These are phyloP conservation scores for Poecilia latipinna DNA, from an alignment of 2,113 vertebrate species.

Conservation along the genomic window DNA sequence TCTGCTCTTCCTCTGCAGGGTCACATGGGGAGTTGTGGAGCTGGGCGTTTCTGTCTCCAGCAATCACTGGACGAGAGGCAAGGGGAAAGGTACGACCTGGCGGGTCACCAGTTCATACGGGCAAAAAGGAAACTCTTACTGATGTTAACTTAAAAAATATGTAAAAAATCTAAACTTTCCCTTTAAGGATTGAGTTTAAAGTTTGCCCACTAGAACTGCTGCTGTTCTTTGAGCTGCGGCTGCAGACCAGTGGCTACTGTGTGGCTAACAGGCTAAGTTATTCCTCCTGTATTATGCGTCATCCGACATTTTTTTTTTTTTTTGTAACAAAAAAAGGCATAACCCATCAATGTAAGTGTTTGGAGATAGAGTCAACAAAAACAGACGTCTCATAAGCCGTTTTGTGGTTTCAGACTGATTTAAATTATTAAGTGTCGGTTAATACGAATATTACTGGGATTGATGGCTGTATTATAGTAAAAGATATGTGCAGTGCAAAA, in stretches of 20 bases:
- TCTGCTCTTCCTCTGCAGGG: neutral
- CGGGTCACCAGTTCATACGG: no score
- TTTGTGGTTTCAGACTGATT: neutral
- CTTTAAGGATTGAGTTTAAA: slow-evolving; percentile 15
- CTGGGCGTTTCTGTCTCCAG: no score
- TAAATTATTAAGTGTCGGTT: neutral
- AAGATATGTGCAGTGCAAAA: slow-evolving; percentile 57
- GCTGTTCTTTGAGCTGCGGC: slow-evolving; percentile 37
- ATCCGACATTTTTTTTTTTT: slow-evolving; percentile 35
- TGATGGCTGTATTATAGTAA: slow-evolving; percentile 69
- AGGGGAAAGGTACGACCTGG: no score
- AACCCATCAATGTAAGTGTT: neutral
- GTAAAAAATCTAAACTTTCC: neutral
- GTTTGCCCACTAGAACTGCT: neutral
- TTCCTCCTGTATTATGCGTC: slow-evolving; percentile 18
- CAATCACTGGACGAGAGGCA: no score
- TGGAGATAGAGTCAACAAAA: neutral
- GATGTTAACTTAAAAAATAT: no score
- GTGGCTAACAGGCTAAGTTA: slow-evolving; percentile 5
- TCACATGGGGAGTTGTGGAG: neutral
- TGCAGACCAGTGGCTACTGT: slow-evolving; percentile 41
- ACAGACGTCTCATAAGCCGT: neutral
- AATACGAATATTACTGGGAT: neutral
- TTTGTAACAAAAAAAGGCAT: neutral
- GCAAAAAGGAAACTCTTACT: no score